Evolutionary conservation across 2,888 invertebrate genomes (phyloP).

Genomic region (Synergus japonicus): DNA sequence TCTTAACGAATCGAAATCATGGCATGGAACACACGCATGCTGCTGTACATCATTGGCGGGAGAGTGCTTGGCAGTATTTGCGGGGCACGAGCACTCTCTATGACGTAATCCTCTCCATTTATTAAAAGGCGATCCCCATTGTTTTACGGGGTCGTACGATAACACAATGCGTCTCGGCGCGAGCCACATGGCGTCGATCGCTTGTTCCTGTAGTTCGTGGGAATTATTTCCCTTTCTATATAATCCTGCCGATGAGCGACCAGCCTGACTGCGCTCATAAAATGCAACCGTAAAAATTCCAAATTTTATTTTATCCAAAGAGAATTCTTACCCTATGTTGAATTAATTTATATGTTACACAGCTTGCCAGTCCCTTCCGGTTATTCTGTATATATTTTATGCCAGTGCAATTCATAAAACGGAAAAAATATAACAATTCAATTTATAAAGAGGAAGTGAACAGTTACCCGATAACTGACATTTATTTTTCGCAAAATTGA

Average conservation of each 20-base stretch:
- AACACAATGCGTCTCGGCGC: constrained; percentile 66
- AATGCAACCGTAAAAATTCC: constrained; percentile 35
- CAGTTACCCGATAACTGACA: not conserved
- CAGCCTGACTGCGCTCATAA: constrained; percentile 43
- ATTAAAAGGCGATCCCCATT: constrained; percentile 72
- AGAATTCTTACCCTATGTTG: not conserved
- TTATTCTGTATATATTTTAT: not conserved
- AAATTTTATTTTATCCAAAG: constrained; percentile 6
- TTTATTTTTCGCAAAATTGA: not conserved
- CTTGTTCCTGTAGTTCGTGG: constrained; percentile 50
- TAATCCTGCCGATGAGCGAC: constrained; percentile 25
- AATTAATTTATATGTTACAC: constrained; percentile 9
- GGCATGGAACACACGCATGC: not conserved
- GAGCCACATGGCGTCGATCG: constrained; percentile 68
- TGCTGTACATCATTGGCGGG: constrained; percentile 15
- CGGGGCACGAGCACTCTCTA: constrained; percentile 48
- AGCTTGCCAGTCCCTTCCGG: not conserved
- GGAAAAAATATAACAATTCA: not conserved
- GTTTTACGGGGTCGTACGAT: constrained; percentile 64
- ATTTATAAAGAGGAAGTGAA: not conserved
- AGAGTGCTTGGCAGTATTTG: constrained; percentile 42
- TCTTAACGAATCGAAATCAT: not conserved
- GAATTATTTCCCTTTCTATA: constrained; percentile 56
- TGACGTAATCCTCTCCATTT: constrained; percentile 71
- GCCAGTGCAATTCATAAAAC: not conserved